A percentile compares a stretch with the other conserved stretches of the same genome.
These are phyloP conservation scores for Percina caprodes DNA, from an alignment of 2,113 vertebrate species.

Conservation along the genomic window DNA sequence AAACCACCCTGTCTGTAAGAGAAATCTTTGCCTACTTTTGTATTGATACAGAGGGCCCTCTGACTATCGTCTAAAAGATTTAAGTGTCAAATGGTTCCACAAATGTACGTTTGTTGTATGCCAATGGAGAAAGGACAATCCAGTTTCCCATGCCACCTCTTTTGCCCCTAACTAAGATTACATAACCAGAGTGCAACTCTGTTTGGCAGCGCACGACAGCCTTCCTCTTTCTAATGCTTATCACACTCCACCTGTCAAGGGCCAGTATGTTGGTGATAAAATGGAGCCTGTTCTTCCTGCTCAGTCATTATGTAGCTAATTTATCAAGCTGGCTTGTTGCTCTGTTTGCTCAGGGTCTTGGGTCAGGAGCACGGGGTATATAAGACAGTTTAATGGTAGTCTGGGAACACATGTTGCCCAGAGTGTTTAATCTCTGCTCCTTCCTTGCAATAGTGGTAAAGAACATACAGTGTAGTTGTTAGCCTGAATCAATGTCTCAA, in stretches of 20 bases:
- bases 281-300: constrained; percentile 70
- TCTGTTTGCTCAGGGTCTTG: constrained; percentile 51
- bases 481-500: background rate
- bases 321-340: constrained; percentile 64
- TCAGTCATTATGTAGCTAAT: constrained; percentile 70
- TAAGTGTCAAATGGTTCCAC: constrained; percentile 29
- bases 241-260: constrained; percentile 70
- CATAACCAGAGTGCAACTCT: constrained; percentile 59
- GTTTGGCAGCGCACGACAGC: constrained; percentile 40
- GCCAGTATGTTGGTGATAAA: constrained; percentile 65
- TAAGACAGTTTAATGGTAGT: constrained; percentile 40
- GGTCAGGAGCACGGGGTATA: background rate
- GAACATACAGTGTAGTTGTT: background rate
- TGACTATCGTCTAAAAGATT: constrained; percentile 18
- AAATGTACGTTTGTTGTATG: constrained; percentile 33
- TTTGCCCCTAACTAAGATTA: constrained; percentile 9
- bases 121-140: constrained; percentile 26
- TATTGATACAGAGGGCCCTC: constrained; percentile 23
- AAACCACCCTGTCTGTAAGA: constrained; percentile 71
- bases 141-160: constrained; percentile 49
- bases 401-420: constrained; percentile 41
- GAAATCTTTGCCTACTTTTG: constrained; percentile 55
- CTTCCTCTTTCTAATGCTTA: constrained; percentile 66
- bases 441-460: constrained; percentile 19
- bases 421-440: constrained; percentile 22